Evolutionary conservation across 2,888 invertebrate species (phyloP), one percentile per base, ranked within the genome.

Genomic region (Neoscelio sp.): DNA sequence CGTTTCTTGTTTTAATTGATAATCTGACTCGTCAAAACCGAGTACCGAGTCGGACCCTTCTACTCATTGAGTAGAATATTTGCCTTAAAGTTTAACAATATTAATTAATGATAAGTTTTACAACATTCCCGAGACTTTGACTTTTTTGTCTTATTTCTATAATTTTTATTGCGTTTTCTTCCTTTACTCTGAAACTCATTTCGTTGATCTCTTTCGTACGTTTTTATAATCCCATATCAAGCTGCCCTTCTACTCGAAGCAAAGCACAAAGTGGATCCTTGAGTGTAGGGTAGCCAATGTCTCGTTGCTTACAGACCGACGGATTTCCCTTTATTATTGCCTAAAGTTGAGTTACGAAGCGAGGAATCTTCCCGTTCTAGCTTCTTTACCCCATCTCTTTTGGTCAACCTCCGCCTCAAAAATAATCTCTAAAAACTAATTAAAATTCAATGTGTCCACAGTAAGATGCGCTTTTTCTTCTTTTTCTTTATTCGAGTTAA

Each of bases 311-410:
- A 83, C 83, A 84, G 78, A 78, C 80, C 77, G 83, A 18, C 28
- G 48, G 17, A 6, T 81, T 80, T 82, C 76, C 81, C 82, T 83
- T 83, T 83, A 83, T 83, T 84, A 83, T 84, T 83, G 78, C 52
- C 78, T 80, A 80, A 81, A 85, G 84, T 84, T 82, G 81, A 79
- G 71, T 23, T 20, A 38, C 20, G 42, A 23, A 44, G 35, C 18
- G 23, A 8, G 10, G 44, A 12, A 17, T n/a, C 18, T 4, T 15
- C 8, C 17, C 8, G 46, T n/a, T 17, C 26, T n/a, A n/a, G 38
- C 7, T 38, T 4, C 23, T 18, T 10, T 56, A 38, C 38, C 10
- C 28, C 35, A 20, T 54, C 13, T 33, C 38, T 23, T 56, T 10
- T 10, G 40, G 12, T 23, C 56, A 23, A 56, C 12, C 17, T 58